These are phyloP conservation scores for Gambusia holbrooki DNA, from an alignment of 2,113 vertebrate species.

Conservation along the genomic window DNA sequence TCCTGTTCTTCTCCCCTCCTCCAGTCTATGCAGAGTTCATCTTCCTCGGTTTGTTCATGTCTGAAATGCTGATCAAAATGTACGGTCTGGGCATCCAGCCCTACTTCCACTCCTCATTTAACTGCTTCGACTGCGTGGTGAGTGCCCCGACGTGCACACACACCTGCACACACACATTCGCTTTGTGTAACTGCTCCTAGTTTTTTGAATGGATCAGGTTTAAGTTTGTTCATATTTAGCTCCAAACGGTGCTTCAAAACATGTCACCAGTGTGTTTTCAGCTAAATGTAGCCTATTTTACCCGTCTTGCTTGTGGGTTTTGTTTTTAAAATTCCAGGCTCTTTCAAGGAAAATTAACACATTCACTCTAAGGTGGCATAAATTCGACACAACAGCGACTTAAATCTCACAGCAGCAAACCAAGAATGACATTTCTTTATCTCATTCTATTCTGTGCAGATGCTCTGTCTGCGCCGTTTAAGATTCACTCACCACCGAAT, in stretches of 20 bases:
- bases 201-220: neutral
- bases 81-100: conserved; percentile 90
- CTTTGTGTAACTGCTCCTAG: neutral
- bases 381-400: too few species aligned
- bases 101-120: conserved; percentile 96
- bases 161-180: conserved; percentile 3
- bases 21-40: conserved; percentile 96
- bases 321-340: neutral
- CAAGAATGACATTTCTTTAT: too few species aligned
- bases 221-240: neutral
- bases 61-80: conserved; percentile 98
- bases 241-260: neutral
- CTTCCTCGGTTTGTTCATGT: conserved; percentile 95
- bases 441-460: too few species aligned
- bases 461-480: too few species aligned
- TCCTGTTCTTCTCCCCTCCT: neutral
- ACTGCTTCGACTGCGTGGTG: conserved; percentile 94
- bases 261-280: neutral
- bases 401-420: too few species aligned
- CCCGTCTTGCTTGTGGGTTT: neutral
- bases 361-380: too few species aligned
- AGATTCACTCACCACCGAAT: too few species aligned
- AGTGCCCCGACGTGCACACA: conserved; percentile 63
- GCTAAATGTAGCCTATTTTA: neutral
- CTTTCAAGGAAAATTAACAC: too few species aligned